Percentiles rank a stretch among this genome's conserved stretches.
These are phyloP conservation scores for Malurus cyaneus DNA, from an alignment of 2,113 vertebrate genomes.

Conservation along the genomic window DNA sequence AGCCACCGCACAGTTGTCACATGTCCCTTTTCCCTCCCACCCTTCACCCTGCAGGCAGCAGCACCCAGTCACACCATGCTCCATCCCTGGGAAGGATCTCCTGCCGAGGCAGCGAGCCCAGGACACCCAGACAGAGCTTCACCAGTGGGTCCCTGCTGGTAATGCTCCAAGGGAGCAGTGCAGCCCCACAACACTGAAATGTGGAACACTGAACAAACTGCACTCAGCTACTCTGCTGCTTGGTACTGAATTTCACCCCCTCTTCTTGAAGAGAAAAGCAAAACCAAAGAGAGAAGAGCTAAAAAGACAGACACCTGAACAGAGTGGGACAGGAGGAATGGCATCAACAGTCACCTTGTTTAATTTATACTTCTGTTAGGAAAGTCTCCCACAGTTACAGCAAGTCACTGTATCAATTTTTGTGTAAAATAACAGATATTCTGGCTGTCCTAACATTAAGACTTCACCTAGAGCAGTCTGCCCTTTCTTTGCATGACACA, in stretches of 20 bases:
- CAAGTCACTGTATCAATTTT: neutral
- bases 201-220: neutral
- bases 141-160: neutral
- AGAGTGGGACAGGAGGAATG: neutral
- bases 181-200: neutral
- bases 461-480: neutral
- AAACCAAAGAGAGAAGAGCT: neutral
- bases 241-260: neutral
- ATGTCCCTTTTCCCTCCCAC: neutral
- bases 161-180: neutral
- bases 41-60: neutral
- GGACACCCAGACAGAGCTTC: neutral
- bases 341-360: neutral
- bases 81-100: neutral
- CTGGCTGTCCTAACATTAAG: neutral
- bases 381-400: neutral
- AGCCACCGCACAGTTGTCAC: neutral
- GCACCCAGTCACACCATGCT: rapidly evolving
- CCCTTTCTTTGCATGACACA: neutral
- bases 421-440: neutral
- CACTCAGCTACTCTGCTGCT: neutral
- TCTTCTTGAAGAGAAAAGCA: neutral
- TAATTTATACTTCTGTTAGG: neutral
- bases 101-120: neutral
- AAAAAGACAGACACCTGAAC: neutral